Conservation (phyloP, 2,888 invertebrate genomes). For the Atherix ibis region DNA sequence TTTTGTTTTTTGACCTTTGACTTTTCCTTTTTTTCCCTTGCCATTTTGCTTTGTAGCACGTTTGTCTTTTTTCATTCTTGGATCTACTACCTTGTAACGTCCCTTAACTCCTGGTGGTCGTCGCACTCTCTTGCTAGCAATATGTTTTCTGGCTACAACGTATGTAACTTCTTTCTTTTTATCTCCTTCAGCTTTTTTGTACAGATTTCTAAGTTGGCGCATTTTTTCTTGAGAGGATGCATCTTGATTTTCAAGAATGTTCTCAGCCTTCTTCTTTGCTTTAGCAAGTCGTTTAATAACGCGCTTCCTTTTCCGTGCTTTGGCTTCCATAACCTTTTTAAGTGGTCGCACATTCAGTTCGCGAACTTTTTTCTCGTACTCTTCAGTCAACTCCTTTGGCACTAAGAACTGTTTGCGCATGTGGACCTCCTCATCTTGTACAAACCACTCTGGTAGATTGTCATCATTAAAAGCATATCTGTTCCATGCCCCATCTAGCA, state of each 20-base stretch:
- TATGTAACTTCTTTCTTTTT: slow-evolving; percentile 85
- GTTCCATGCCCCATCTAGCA: slow-evolving; percentile 85
- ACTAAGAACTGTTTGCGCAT: slow-evolving; percentile 72
- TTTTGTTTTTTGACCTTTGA: no score
- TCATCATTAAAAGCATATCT: slow-evolving; percentile 84
- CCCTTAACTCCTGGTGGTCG: slow-evolving; percentile 84
- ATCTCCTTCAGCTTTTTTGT: slow-evolving; percentile 73
- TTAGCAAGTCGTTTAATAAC: slow-evolving; percentile 73
- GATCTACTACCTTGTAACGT: slow-evolving; percentile 87
- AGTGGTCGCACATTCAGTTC: slow-evolving; percentile 90
- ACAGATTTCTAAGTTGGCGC: slow-evolving; percentile 77
- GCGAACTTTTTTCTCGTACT: slow-evolving; percentile 65
- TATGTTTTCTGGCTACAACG: slow-evolving; percentile 83
- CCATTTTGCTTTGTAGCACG: slow-evolving; percentile 35
- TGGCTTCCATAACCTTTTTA: slow-evolving; percentile 96
- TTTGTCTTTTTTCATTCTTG: slow-evolving; percentile 88
- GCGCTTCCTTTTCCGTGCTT: slow-evolving; percentile 90
- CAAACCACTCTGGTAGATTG: slow-evolving; percentile 91
- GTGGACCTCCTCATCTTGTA: slow-evolving; percentile 81
- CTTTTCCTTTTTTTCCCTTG: slow-evolving; percentile 12
- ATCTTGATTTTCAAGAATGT: slow-evolving; percentile 79
- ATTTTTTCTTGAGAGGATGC: slow-evolving; percentile 87
- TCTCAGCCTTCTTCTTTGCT: slow-evolving; percentile 90
- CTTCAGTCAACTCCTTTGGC: slow-evolving; percentile 67
- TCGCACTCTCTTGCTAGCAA: slow-evolving; percentile 54